Evolutionary conservation across 2,888 invertebrate species (phyloP), one percentile per base, ranked within the genome.

Genomic region (Andrena bucephala): DNA sequence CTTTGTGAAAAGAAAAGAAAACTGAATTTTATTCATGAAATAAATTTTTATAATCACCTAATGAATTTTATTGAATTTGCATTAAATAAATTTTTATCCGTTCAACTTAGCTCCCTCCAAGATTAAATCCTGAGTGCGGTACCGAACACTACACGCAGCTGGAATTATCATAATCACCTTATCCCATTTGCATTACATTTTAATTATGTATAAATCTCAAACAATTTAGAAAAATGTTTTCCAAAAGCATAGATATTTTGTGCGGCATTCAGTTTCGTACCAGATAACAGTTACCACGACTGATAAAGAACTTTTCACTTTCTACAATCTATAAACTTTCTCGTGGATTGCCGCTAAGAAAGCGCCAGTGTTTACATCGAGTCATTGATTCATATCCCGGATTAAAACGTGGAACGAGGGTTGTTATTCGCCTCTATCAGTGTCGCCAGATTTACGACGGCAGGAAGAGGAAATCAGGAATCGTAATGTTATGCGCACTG

Each of bases 261-360:
- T 42, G 42, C 42, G 13, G 4, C n/a, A 20, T n/a, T 5, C 52
- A 31, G 67, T 74, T 68, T 54, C 62, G 24, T 31, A 54, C 62
- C 42, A 67, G 74, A 24, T 13, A 20, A 27, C 16, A 27, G 62
- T 78, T 60, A 75, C 54, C 48, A 48, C 42, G 24, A 36, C 27
- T 42, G 67, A 36, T 31, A 33, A 74, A 78, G 33, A 63, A 54
- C 52, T 20, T 74, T 68, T 75, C 75, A 75, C 78, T 75, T 78
- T 78, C 54, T 48, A 65, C 75, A 7, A 62, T 50, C 75, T 42
- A 29, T 31, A 36, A 16, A 67, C 78, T 75, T 73, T 67, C 77
- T 54, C 67, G 42, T 1, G 20, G 60, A 74, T 66, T 65, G 13
- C 1, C 16, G 42, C 1, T 8, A n/a, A 5, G 36, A 13, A n/a